Percentiles rank a stretch among this genome's conserved stretches.
Conservation (phyloP, 2,888 invertebrate genomes). For the Congeria kusceri region DNA sequence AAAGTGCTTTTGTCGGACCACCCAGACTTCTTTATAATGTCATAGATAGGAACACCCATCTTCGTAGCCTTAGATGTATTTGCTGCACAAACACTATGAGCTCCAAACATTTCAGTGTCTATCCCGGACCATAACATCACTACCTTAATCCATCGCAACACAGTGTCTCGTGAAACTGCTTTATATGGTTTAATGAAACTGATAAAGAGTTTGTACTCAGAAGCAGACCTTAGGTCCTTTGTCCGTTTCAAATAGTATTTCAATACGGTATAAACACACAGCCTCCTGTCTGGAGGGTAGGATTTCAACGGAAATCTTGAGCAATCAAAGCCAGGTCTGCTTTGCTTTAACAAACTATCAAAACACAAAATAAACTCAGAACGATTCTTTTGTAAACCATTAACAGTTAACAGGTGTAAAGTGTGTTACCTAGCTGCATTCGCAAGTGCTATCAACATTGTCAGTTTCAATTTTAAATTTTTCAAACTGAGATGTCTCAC, state of each 20-base stretch:
- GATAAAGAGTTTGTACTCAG: slow-evolving; percentile 3
- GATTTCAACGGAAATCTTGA: slow-evolving; percentile 1
- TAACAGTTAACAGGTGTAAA: slow-evolving; percentile 12
- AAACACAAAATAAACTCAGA: slow-evolving; percentile 9
- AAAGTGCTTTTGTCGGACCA: slow-evolving; percentile 28
- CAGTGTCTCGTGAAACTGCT: slow-evolving; percentile 14
- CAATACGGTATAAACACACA: not conserved
- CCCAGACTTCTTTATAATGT: slow-evolving; percentile 25
- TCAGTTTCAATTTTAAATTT: slow-evolving; percentile 44
- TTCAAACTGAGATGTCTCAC: slow-evolving; percentile 26
- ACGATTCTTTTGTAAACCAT: not conserved
- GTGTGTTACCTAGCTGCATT: slow-evolving; percentile 1
- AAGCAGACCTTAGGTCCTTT: not conserved
- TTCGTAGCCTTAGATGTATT: slow-evolving; percentile 18
- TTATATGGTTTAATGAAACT: slow-evolving; percentile 19
- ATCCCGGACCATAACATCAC: slow-evolving; percentile 17
- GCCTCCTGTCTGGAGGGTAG: slow-evolving; percentile 9
- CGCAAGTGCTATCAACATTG: slow-evolving; percentile 19
- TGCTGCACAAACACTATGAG: slow-evolving; percentile 32
- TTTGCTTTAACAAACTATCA: slow-evolving; percentile 12
- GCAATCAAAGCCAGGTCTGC: slow-evolving; percentile 9
- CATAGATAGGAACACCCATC: slow-evolving; percentile 9
- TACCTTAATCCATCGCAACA: slow-evolving; percentile 26
- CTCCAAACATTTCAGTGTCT: slow-evolving; percentile 8
- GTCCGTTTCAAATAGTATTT: slow-evolving; percentile 24